Evolutionary conservation across 2,113 vertebrate genomes (phyloP), one percentile per base, ranked within the genome.

Genomic region (Aviceda subcristata): DNA sequence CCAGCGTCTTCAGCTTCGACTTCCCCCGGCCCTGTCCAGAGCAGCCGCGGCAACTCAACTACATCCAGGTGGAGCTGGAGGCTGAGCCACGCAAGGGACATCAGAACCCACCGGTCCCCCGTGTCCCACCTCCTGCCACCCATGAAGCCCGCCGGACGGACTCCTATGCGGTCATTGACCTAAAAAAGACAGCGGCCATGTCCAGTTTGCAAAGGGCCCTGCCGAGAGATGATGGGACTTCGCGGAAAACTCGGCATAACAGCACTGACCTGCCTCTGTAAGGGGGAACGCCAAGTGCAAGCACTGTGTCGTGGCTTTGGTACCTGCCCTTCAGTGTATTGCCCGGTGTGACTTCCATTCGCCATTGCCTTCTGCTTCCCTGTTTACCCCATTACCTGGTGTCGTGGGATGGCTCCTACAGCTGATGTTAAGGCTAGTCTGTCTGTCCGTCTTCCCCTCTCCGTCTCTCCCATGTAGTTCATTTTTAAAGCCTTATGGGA

Each of bases 191-290:
- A 1, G 99, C 98, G 73, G 99, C 99, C 97, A 99, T 99, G 99
- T 99, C 99, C 97, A 99, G 98, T 97, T 98, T 99, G 97, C 99
- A 99, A 98, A 99, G 99, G 97, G 99, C 99, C 22, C 98, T 99
- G 98, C 99, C 99, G 38, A 98, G 99, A 57, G 99, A 99, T 32
- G 99, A 99, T 55, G 99, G 99, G 85, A 99, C 99, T 23, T 98
- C 99, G 23, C 98, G 99, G 98, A 99, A 99, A 97, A 99, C 99
- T 62, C 99, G 99, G 85, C 99, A 99, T 98, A 99, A 99, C 98
- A 99, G 99, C 98, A 99, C 99, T 55, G 99, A 99, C 98, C 99
- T 99, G 98, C 99, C 99, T 97, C 98, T 99, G 97, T 99, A 98
- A 98, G 95, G 94, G 89, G 53, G 30, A 41, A 50, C 4, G 12